A percentile compares a stretch with the other conserved stretches of the same genome.
These are phyloP conservation scores for Perca flavescens DNA, from an alignment of 2,113 vertebrate species.

Conservation along the genomic window DNA sequence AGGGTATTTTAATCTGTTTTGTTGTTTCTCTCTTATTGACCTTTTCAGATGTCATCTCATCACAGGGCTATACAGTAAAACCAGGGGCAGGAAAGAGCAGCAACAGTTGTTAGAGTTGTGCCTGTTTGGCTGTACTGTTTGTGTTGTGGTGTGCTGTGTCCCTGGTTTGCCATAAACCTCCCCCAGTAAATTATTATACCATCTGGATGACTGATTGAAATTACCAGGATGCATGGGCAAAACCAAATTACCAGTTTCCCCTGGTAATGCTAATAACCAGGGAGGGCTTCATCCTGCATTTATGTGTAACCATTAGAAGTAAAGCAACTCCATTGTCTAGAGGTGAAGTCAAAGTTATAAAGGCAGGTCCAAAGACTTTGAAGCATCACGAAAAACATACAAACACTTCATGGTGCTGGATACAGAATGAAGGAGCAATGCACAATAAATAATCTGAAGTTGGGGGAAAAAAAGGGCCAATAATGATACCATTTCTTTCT, in stretches of 20 bases:
- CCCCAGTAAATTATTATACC: slow-evolving; percentile 65
- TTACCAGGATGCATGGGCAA: slow-evolving; percentile 39
- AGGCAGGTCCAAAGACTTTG: slow-evolving; percentile 5
- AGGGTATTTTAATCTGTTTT: background rate
- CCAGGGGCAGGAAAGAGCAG: background rate
- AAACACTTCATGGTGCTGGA: background rate
- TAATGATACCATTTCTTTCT: slow-evolving; percentile 43
- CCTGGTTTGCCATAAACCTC: slow-evolving; percentile 61
- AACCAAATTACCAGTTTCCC: slow-evolving; percentile 57
- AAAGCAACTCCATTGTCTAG: slow-evolving; percentile 26
- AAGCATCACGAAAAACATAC: background rate
- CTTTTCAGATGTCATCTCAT: background rate
- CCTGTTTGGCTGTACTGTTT: background rate
- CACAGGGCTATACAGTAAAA: background rate
- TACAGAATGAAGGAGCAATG: background rate
- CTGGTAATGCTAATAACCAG: slow-evolving; percentile 33
- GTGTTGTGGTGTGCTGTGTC: slow-evolving; percentile 28
- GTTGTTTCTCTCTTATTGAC: background rate
- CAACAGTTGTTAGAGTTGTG: background rate
- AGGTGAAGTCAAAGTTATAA: slow-evolving; percentile 26
- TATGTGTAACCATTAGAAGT: slow-evolving; percentile 52
- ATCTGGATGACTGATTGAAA: slow-evolving; percentile 68
- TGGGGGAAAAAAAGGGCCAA: background rate
- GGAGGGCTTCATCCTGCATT: slow-evolving; percentile 31
- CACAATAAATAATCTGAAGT: slow-evolving; percentile 10